Evolutionary conservation across 2,797 vertebrate genomes (phyloP).

Genomic region (Podarcis lilfordi): DNA sequence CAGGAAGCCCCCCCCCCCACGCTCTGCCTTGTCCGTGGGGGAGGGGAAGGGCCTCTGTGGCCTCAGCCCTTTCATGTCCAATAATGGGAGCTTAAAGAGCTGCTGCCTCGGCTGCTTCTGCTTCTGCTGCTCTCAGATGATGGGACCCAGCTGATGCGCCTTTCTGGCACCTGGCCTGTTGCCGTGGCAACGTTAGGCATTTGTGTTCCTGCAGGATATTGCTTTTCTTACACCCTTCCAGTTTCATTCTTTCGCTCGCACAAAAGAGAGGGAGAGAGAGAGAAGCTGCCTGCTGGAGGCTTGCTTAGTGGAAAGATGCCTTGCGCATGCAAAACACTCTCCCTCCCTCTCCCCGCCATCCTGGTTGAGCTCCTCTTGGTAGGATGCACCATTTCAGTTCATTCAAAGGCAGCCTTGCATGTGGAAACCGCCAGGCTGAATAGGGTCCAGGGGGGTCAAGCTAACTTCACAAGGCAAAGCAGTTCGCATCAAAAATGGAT

Average conservation of each 20-base stretch:
- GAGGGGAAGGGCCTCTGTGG: not conserved
- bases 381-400: not conserved
- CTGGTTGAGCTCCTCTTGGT: not conserved
- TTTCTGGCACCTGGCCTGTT: slow-evolving; percentile 59
- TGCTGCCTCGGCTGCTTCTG: slow-evolving; percentile 1
- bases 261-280: slow-evolving; percentile 66
- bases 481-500: not conserved
- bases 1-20: not conserved
- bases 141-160: slow-evolving; percentile 54
- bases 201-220: slow-evolving; percentile 72
- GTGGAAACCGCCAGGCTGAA: not conserved
- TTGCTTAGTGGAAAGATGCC: slow-evolving; percentile 67
- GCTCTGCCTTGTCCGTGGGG: not conserved
- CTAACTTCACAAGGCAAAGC: not conserved
- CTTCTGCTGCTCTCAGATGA: slow-evolving; percentile 21
- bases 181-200: slow-evolving; percentile 68
- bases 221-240: slow-evolving; percentile 73
- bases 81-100: accelerated
- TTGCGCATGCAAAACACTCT: slow-evolving; percentile 73
- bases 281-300: slow-evolving; percentile 43
- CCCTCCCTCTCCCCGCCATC: slow-evolving; percentile 23
- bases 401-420: not conserved
- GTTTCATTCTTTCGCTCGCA: slow-evolving; percentile 58
- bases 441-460: not conserved
- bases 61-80: not conserved